Evolutionary conservation across 2,888 invertebrate species (phyloP).

Genomic region (Isotomurus palustris): DNA sequence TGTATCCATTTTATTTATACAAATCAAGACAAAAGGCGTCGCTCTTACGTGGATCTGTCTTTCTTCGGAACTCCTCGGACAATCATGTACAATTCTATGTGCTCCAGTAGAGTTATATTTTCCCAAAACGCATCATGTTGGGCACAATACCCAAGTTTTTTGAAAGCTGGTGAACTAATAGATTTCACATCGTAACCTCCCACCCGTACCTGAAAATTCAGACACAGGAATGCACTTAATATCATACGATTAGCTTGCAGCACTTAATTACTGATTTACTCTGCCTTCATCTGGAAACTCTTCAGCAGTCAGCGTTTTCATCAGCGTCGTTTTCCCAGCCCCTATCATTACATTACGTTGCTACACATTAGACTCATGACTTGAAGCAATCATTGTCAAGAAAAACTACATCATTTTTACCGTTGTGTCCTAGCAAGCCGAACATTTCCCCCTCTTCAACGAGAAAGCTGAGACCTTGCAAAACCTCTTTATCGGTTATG

Average conservation of each 20-base stretch:
- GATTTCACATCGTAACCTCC: conserved; percentile 67
- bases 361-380: background rate
- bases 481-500: conserved; percentile 54
- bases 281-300: conserved; percentile 68
- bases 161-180: conserved; percentile 65
- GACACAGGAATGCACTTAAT: too few species aligned
- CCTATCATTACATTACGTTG: conserved; percentile 46
- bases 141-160: conserved; percentile 77
- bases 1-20: too few species aligned
- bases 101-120: conserved; percentile 74
- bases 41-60: conserved; percentile 50
- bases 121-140: conserved; percentile 85
- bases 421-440: conserved; percentile 74
- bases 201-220: conserved; percentile 64
- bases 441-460: conserved; percentile 82
- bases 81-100: conserved; percentile 74
- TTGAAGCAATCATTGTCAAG: too few species aligned
- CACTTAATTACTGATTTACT: too few species aligned
- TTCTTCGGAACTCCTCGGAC: conserved; percentile 70
- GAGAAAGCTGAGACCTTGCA: conserved; percentile 58
- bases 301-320: conserved; percentile 80
- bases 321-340: conserved; percentile 73
- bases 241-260: too few species aligned
- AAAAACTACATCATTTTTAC: conserved; percentile 58
- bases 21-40: too few species aligned